Evolutionary conservation across 2,797 vertebrate genomes (phyloP), one percentile per base, ranked within the genome.

Genomic region (Adrianichthys oophorus): DNA sequence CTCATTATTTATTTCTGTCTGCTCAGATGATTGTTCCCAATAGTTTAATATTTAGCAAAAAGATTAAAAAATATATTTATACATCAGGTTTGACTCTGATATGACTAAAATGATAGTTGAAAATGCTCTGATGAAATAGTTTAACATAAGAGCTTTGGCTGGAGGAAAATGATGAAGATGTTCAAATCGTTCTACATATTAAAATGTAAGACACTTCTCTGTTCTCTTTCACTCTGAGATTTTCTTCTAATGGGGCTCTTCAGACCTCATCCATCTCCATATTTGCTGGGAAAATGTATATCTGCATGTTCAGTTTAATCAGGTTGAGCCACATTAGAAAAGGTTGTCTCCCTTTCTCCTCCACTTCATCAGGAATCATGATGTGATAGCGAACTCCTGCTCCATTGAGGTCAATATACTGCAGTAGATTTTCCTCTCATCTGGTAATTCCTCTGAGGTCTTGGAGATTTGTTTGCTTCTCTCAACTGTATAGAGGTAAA

Each of bases 251-350:
- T 70, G 62, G 65, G 48, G 18, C 77, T 80, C 65, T 79, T 70
- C 62, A 66, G 59, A 47, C 69, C 55, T 64, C 56, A 74, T 63
- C 72, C 62, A 72, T 70, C 68, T 69, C 64, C 53, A 74, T 59
- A 68, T 79, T 57, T 56, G 49, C 37, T 1, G 59, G 29, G 51
- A 52, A 63, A 72, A 72, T 76, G 62, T 80, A 65, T 73, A 82
- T 79, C 70, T 68, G 62, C 69, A 67, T 67, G 74, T 62, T 68
- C 62, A 44, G 37, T 65, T 78, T 75, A 70, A 77, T 77, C 64
- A 77, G 52, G 48, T 42, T 53, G 55, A 63, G 60, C 55, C 62
- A 69, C 50, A 41, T 51, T 37, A 6, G 43, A 21, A 19, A 21
- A 12, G 8, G n/a, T 54, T 63, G 48, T 62, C 32, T 60, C 51